These are phyloP conservation scores for Onychostoma macrolepis DNA, from an alignment of 2,113 vertebrate genomes.

Conservation along the genomic window DNA sequence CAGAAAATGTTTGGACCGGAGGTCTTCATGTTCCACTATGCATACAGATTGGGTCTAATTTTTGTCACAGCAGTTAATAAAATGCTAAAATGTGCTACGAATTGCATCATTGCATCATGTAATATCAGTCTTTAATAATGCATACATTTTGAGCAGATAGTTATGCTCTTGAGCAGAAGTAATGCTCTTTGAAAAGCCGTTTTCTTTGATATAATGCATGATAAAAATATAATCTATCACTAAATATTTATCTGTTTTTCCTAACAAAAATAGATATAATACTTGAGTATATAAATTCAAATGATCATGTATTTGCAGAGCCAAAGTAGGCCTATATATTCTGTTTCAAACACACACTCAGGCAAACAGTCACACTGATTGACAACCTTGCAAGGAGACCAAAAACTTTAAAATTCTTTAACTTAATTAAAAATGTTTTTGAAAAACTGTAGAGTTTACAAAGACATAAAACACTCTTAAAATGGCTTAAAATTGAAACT, in stretches of 20 bases:
- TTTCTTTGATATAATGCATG: not conserved
- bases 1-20: constrained; percentile 26
- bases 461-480: not conserved
- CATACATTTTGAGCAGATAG: constrained; percentile 9
- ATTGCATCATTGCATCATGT: constrained; percentile 16
- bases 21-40: constrained; percentile 1
- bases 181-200: not conserved
- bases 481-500: not conserved
- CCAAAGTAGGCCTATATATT: not conserved
- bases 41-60: not conserved
- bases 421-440: not conserved
- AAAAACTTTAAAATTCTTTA: constrained; percentile 17
- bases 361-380: not conserved
- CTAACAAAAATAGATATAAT: constrained; percentile 43
- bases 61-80: not conserved
- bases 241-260: constrained; percentile 1
- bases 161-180: too few relatives aligned
- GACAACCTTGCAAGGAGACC: not conserved
- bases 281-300: constrained; percentile 32
- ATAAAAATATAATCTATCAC: constrained; percentile 25
- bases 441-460: not conserved
- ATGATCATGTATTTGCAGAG: not conserved
- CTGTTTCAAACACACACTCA: constrained; percentile 5
- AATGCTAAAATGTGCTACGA: constrained; percentile 21
- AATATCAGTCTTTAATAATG: not conserved